phyloP scores from a whole-genome alignment of 2,888 invertebrate genomes.

The Lasioglossum leucozonium region DNA sequence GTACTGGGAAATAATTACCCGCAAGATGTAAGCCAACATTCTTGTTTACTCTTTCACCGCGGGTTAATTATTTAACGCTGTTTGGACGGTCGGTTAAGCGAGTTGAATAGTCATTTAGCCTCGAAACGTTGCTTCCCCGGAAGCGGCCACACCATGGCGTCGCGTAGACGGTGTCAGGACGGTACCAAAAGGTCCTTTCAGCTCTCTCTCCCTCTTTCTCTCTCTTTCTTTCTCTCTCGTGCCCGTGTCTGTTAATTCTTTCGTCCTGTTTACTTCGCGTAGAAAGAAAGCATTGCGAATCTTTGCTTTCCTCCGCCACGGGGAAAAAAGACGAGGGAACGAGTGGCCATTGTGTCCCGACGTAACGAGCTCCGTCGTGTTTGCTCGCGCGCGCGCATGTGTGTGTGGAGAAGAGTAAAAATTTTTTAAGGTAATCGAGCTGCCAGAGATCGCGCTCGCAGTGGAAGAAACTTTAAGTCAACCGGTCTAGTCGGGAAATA shows the following conservation, averaged over 20 bases:
- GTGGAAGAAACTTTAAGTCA: background rate
- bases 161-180: conserved; percentile 14
- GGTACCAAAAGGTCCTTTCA: conserved; percentile 18
- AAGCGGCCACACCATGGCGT: background rate
- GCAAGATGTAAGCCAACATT: background rate
- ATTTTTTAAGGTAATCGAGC: background rate
- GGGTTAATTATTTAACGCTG: conserved; percentile 33
- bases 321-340: background rate
- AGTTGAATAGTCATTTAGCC: conserved; percentile 37
- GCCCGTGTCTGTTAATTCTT: conserved; percentile 17
- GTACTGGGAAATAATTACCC: background rate
- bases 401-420: background rate
- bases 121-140: conserved; percentile 11
- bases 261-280: conserved; percentile 13
- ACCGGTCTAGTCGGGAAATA: background rate
- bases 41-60: background rate
- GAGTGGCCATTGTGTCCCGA: conserved; percentile 2
- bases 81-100: conserved; percentile 17
- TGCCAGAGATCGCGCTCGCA: background rate
- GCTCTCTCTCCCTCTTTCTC: too few species aligned
- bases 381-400: background rate
- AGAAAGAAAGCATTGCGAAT: background rate
- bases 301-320: background rate
- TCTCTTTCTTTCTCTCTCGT: too few species aligned
- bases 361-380: background rate